These are phyloP conservation scores for Oryzias celebensis DNA, from an alignment of 2,113 vertebrate genomes.

Conservation along the genomic window DNA sequence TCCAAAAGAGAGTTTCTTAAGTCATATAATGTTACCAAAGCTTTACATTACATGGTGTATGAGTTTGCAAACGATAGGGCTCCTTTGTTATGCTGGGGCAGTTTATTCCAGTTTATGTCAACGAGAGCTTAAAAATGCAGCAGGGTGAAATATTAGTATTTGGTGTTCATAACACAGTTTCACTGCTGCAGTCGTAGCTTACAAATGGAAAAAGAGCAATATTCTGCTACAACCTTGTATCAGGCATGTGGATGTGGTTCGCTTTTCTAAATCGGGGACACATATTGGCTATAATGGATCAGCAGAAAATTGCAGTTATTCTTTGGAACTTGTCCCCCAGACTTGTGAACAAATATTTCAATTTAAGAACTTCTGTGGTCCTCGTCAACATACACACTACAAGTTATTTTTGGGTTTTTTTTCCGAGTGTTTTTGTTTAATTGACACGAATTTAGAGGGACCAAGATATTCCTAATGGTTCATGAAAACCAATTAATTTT, in stretches of 20 bases:
- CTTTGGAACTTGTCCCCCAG: neutral
- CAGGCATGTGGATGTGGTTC: conserved; percentile 12
- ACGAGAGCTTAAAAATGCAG: conserved; percentile 42
- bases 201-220: conserved; percentile 40
- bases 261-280: conserved; percentile 7
- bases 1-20: conserved; percentile 73
- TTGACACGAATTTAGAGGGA: no score
- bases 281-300: conserved; percentile 3
- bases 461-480: no score
- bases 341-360: no score
- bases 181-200: conserved; percentile 18
- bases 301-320: conserved; percentile 2
- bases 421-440: no score
- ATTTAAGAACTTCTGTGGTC: no score
- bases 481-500: no score
- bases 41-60: conserved; percentile 65
- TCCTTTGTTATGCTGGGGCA: conserved; percentile 57
- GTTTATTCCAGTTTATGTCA: conserved; percentile 63
- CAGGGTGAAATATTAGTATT: conserved; percentile 41
- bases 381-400: no score
- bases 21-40: conserved; percentile 71
- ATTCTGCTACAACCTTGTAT: conserved; percentile 22
- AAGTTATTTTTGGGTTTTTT: no score
- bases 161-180: conserved; percentile 50
- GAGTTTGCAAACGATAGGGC: conserved; percentile 23